Evolutionary conservation across 1,140 invertebrate genomes (phyloP).

Genomic region (Paraescarpia echinospica): DNA sequence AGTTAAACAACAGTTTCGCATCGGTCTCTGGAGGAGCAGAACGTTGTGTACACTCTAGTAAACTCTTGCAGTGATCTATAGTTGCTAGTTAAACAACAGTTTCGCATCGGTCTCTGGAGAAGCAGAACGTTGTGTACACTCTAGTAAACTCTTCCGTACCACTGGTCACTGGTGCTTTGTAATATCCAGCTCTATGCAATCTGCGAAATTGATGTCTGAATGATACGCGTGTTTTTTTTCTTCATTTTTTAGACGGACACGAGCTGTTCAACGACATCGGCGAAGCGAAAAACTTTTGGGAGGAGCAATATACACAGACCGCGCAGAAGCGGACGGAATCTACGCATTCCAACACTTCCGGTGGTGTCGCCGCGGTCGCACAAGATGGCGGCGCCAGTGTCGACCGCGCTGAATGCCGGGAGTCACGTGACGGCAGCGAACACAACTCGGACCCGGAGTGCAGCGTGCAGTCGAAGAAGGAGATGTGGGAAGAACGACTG

Average conservation of each 20-base stretch:
- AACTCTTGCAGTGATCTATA: too few species aligned
- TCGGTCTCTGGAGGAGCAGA: too few species aligned
- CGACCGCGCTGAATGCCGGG: neutral
- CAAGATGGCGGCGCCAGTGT: neutral
- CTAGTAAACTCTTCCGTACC: neutral
- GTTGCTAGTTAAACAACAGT: too few species aligned
- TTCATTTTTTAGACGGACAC: neutral
- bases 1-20: too few species aligned
- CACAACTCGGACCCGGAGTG: neutral
- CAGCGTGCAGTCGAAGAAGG: conserved; percentile 3
- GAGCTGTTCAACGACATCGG: neutral
- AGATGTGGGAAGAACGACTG: neutral
- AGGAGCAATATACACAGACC: neutral
- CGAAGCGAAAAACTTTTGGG: neutral
- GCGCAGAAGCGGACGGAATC: neutral
- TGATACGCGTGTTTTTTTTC: neutral
- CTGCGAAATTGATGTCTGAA: neutral
- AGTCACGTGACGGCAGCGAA: neutral
- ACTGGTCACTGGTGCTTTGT: neutral
- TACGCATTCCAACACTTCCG: neutral
- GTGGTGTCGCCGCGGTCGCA: neutral
- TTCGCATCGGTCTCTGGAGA: too few species aligned
- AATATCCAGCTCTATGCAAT: neutral
- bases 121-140: too few species aligned
- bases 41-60: too few species aligned